Base-by-base conservation (phyloP, 1,140 invertebrate species). In the Habropoda laboriosa region DNA sequence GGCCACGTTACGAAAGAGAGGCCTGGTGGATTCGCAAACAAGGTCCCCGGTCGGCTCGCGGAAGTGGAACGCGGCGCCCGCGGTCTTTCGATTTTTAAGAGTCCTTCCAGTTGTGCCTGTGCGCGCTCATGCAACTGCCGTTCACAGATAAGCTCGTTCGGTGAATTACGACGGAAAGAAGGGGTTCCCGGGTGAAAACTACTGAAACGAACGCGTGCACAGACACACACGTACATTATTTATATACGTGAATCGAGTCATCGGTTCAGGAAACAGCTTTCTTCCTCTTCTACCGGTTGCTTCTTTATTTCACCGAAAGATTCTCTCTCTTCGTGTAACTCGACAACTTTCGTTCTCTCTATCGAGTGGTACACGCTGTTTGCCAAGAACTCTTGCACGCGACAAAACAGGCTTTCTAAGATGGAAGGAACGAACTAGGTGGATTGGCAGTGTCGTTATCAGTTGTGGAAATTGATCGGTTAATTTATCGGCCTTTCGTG, bases 231-330 rank as follows among this genome's bases (percentile, higher is more conserved):
- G 6, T 18, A n/a, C n/a, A 42, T 32, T 47, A 64, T 49, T 53
- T 35, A 66, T 67, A 53, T 45, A n/a, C n/a, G 18, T 32, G 42
- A 57, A 47, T 38, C 61, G 72, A 78, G 66, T 53, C 35, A 42
- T 42, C 30, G 70, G 49, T 66, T 82, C 67, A 85, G 83, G 73
- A 86, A 86, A 85, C 49, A 30, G 51, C 83, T 84, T 85, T 68
- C 83, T 86, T 86, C 79, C 82, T 84, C 80, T 61, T 81, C 68
- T 30, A n/a, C 13, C 2, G 32, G 42, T 32, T 18, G 51, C 35
- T 76, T 73, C 72, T 86, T 67, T 60, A 80, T 47, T 68, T 55
- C 32, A 32, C 51, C 1, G 51, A n/a, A 45, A 58, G 74, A 67
- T 68, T 57, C 74, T 47, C 61, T 55, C 40, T 4, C 24, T 2